Conservation (phyloP, 2,888 invertebrate genomes). For the Adelphocoris suturalis region DNA sequence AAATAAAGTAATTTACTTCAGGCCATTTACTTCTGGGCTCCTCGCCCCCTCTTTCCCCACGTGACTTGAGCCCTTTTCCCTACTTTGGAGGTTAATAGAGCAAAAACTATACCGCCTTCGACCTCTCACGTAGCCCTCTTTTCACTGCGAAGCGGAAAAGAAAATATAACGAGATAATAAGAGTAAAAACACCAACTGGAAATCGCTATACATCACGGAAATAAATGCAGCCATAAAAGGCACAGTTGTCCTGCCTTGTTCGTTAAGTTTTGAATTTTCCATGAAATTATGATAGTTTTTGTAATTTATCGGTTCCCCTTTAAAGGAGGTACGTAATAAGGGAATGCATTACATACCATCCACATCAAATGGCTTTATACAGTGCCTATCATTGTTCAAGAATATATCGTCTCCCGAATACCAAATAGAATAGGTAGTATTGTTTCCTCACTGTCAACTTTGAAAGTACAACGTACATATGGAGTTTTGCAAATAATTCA, state of each 20-base stretch:
- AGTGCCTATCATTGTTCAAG: too few relatives aligned
- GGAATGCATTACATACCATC: too few relatives aligned
- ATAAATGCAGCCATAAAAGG: not conserved
- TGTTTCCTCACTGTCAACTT: too few relatives aligned
- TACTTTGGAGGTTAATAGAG: constrained; percentile 66
- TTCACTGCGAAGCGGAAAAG: constrained; percentile 25
- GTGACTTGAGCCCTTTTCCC: constrained; percentile 52
- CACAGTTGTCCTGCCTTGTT: not conserved
- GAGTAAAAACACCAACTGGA: constrained; percentile 23
- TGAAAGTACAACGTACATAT: too few relatives aligned
- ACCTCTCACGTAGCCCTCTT: not conserved
- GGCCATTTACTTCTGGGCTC: constrained; percentile 64
- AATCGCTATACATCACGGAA: not conserved
- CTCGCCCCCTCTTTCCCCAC: not conserved
- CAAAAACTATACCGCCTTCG: constrained; percentile 57
- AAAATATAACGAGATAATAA: constrained; percentile 52
- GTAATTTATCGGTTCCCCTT: too few relatives aligned
- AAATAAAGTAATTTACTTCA: constrained; percentile 65
- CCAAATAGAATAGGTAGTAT: too few relatives aligned
- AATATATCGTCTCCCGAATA: too few relatives aligned
- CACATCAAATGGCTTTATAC: too few relatives aligned
- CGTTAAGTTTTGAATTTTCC: too few relatives aligned
- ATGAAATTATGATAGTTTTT: too few relatives aligned
- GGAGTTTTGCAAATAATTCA: too few relatives aligned
- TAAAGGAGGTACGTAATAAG: too few relatives aligned